Percentiles rank a stretch among this genome's conserved stretches.
These are phyloP conservation scores for Festucalex cinctus DNA, from an alignment of 2,113 vertebrate species.

Conservation along the genomic window DNA sequence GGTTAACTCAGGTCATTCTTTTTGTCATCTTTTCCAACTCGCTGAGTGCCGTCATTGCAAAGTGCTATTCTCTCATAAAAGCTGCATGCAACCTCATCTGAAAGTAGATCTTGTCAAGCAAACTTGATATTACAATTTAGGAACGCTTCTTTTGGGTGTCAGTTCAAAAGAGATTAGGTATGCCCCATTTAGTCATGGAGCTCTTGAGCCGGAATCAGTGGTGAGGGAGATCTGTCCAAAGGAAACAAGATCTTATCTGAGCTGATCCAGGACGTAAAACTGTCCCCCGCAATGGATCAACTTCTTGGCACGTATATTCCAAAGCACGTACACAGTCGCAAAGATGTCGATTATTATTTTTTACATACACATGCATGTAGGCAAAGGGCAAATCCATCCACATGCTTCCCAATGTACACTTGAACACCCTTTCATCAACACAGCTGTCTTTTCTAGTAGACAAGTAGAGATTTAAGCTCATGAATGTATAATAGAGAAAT, in stretches of 20 bases:
- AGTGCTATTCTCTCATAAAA: conserved; percentile 48
- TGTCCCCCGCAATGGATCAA: conserved; percentile 66
- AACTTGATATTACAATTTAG: conserved; percentile 68
- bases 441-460: conserved; percentile 37
- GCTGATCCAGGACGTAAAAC: conserved; percentile 66
- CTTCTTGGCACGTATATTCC: conserved; percentile 21
- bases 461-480: conserved; percentile 49
- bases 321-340: conserved; percentile 22
- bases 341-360: conserved; percentile 12
- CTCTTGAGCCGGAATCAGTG: conserved; percentile 61
- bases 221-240: conserved; percentile 58
- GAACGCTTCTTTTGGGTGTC: conserved; percentile 58
- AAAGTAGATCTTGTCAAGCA: conserved; percentile 66
- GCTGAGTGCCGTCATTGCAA: conserved; percentile 24
- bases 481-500: conserved; percentile 62
- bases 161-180: conserved; percentile 73
- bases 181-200: conserved; percentile 70
- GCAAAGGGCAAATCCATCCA: conserved; percentile 12
- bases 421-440: conserved; percentile 43
- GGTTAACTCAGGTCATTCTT: conserved; percentile 15
- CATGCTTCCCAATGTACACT: conserved; percentile 8
- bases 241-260: conserved; percentile 69
- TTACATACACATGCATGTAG: conserved; percentile 2
- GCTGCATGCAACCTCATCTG: conserved; percentile 58
- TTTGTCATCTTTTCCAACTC: conserved; percentile 7